phyloP scores from a whole-genome alignment of 2,888 invertebrate genomes.

The Malacosoma neustria region DNA sequence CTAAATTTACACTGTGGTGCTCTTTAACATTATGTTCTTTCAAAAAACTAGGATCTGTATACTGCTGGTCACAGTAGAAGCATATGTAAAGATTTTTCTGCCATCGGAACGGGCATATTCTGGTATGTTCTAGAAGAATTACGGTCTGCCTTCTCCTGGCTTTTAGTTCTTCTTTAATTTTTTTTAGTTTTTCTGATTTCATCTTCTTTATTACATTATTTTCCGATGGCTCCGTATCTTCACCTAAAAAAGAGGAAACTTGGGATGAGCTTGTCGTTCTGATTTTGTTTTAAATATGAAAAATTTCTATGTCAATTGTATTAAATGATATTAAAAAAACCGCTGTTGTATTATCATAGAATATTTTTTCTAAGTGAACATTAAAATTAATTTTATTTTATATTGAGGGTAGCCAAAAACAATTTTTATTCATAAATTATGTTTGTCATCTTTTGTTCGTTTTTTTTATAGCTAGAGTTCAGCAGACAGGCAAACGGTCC shows the following conservation, averaged over 20 bases:
- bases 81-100: conserved; percentile 51
- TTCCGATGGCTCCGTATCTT: conserved; percentile 4
- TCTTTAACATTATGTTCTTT: conserved; percentile 30
- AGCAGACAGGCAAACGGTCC: too few relatives aligned
- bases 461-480: too few relatives aligned
- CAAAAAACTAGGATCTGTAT: conserved; percentile 36
- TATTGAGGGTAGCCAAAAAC: too few relatives aligned
- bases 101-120: conserved; percentile 59
- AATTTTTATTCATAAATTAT: too few relatives aligned
- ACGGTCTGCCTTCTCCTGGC: conserved; percentile 37
- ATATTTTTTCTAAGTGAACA: too few relatives aligned
- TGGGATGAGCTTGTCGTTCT: not conserved
- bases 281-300: too few relatives aligned
- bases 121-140: conserved; percentile 42
- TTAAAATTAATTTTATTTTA: too few relatives aligned
- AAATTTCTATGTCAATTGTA: too few relatives aligned
- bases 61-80: conserved; percentile 48
- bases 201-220: conserved; percentile 11
- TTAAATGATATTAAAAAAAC: too few relatives aligned
- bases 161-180: conserved; percentile 31
- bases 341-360: too few relatives aligned
- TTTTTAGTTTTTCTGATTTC: conserved; percentile 15
- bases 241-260: conserved; percentile 5
- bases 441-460: too few relatives aligned
- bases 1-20: conserved; percentile 22